phyloP scores from a whole-genome alignment of 1,140 invertebrate species.

The Acarapis woodi region DNA sequence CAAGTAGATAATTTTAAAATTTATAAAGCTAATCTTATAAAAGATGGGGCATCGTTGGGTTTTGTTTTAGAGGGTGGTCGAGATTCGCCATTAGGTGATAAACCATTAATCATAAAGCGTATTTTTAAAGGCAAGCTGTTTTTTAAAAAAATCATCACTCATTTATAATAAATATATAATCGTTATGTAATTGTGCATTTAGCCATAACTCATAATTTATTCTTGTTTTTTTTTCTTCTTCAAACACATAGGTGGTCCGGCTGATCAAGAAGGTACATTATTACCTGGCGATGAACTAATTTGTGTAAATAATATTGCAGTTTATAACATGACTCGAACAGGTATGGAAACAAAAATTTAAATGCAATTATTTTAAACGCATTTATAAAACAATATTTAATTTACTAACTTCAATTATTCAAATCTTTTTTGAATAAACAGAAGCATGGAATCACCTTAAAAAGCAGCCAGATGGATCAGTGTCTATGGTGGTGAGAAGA shows the following conservation, averaged over 20 bases:
- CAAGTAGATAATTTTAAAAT: conserved; percentile 5
- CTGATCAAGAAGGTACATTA: conserved; percentile 52
- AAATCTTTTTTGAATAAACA: no score
- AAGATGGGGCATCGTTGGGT: conserved; percentile 60
- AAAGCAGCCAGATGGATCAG: conserved; percentile 40
- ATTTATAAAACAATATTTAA: no score
- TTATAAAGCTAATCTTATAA: conserved; percentile 30
- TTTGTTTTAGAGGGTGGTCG: conserved; percentile 73
- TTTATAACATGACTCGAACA: conserved; percentile 51
- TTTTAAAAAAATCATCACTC: background rate
- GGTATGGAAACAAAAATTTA: no score
- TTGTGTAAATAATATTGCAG: conserved; percentile 43
- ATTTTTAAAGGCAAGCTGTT: conserved; percentile 13
- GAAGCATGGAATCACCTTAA: conserved; percentile 80
- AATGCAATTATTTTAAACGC: no score
- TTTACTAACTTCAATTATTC: no score
- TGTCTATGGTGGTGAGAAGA: conserved; percentile 4
- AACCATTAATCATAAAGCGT: conserved; percentile 22
- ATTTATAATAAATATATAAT: background rate
- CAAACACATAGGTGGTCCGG: conserved; percentile 40
- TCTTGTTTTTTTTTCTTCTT: conserved; percentile 3
- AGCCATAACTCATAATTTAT: background rate
- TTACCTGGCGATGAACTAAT: conserved; percentile 57
- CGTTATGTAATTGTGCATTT: background rate
- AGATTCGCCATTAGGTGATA: conserved; percentile 55